Percentiles rank a stretch among this genome's conserved stretches.
phyloP scores from a whole-genome alignment of 2,888 invertebrate species.

The Troglohyphantes excavatus region DNA sequence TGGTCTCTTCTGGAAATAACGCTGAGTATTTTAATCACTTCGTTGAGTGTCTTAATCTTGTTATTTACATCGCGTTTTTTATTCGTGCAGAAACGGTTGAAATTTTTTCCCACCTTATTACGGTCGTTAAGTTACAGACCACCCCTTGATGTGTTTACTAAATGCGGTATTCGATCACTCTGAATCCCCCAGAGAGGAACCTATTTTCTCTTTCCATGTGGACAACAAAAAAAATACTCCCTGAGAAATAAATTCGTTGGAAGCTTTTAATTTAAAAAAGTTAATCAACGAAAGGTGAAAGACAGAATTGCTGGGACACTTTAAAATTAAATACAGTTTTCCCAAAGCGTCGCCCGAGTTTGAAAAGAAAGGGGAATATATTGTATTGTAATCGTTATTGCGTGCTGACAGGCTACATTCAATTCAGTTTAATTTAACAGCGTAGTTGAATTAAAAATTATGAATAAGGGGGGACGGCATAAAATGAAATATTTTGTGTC shows the following conservation, averaged over 20 bases:
- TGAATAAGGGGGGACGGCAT: background rate
- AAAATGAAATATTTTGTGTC: background rate
- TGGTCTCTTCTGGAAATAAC: constrained; percentile 53
- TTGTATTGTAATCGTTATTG: constrained; percentile 29
- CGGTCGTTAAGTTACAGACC: constrained; percentile 55
- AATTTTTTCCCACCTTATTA: constrained; percentile 52
- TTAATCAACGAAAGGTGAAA: constrained; percentile 53
- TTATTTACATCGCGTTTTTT: constrained; percentile 55
- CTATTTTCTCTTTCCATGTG: constrained; percentile 8
- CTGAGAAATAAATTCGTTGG: constrained; percentile 14
- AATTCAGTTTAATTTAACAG: background rate
- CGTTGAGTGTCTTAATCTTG: constrained; percentile 64
- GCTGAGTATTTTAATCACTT: constrained; percentile 70
- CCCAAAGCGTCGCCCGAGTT: constrained; percentile 11
- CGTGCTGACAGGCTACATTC: constrained; percentile 7
- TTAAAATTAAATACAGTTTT: constrained; percentile 51
- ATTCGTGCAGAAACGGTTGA: background rate
- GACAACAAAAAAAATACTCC: constrained; percentile 37
- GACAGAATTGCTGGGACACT: constrained; percentile 31
- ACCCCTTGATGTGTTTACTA: constrained; percentile 70
- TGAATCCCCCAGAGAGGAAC: constrained; percentile 18
- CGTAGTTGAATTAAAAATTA: background rate
- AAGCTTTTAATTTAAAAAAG: constrained; percentile 47
- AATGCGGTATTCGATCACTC: constrained; percentile 59
- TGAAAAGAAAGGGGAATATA: background rate